phyloP scores from a whole-genome alignment of 2,888 invertebrate species.

The Eristalinus sepulchralis region DNA sequence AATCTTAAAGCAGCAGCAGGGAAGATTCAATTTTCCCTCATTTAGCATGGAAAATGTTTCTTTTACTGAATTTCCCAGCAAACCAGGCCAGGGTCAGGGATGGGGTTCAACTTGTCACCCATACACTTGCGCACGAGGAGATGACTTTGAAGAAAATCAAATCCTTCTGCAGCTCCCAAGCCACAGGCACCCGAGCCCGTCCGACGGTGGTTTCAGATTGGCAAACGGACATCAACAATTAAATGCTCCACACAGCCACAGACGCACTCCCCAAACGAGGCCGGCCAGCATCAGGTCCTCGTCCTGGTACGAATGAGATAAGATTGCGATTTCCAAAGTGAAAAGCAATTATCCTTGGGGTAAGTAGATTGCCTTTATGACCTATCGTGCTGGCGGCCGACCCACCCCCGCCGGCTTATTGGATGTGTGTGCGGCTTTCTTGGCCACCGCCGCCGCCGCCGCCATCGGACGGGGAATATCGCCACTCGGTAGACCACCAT shows the following conservation, averaged over 20 bases:
- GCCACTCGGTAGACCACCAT: slow-evolving; percentile 65
- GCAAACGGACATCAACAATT: slow-evolving; percentile 71
- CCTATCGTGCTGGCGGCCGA: slow-evolving; percentile 50
- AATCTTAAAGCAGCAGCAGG: slow-evolving; percentile 58
- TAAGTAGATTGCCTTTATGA: slow-evolving; percentile 70
- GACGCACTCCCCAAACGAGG: not conserved
- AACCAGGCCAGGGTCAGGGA: not conserved
- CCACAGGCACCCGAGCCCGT: not conserved
- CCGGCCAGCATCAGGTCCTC: not conserved
- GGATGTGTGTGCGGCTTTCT: slow-evolving; percentile 59
- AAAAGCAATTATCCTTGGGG: slow-evolving; percentile 71
- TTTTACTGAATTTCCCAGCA: slow-evolving; percentile 60
- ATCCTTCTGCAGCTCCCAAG: not conserved
- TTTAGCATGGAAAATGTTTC: slow-evolving; percentile 62
- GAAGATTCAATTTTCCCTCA: slow-evolving; percentile 65
- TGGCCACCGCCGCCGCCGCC: not conserved
- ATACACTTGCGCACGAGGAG: slow-evolving; percentile 26
- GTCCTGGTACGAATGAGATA: slow-evolving; percentile 64
- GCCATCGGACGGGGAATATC: slow-evolving; percentile 7
- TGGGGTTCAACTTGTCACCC: slow-evolving; percentile 36
- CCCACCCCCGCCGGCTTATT: slow-evolving; percentile 42
- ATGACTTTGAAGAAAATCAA: slow-evolving; percentile 31
- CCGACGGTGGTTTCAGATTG: slow-evolving; percentile 65
- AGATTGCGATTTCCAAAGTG: slow-evolving; percentile 71
- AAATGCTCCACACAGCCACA: slow-evolving; percentile 47